A percentile compares a stretch with the other conserved stretches of the same genome.
Evolutionary conservation across 2,888 invertebrate species (phyloP).

Genomic region (Dynastes grantii): DNA sequence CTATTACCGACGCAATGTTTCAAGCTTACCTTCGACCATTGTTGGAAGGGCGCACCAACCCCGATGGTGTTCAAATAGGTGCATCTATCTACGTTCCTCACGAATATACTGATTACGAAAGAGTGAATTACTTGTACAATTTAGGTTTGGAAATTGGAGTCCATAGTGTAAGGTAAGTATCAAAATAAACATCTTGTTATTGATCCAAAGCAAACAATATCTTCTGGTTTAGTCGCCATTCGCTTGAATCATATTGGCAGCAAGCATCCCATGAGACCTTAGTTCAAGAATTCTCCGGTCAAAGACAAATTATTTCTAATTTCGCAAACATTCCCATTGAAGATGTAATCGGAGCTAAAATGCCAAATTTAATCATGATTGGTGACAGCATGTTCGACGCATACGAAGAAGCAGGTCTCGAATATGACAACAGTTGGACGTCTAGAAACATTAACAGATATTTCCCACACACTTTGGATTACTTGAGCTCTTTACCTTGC

Average conservation of each 20-base stretch:
- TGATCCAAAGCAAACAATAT: too few relatives aligned
- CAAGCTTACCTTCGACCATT: slow-evolving; percentile 73
- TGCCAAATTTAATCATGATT: slow-evolving; percentile 74
- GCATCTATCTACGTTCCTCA: slow-evolving; percentile 83
- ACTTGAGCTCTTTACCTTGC: slow-evolving; percentile 74
- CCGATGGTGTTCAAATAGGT: slow-evolving; percentile 74
- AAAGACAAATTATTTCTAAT: slow-evolving; percentile 63
- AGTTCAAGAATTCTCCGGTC: slow-evolving; percentile 66
- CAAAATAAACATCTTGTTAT: too few relatives aligned
- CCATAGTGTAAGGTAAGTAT: slow-evolving; percentile 76
- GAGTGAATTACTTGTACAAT: slow-evolving; percentile 75
- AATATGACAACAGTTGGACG: slow-evolving; percentile 79
- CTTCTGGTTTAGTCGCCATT: slow-evolving; percentile 31
- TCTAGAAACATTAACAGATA: slow-evolving; percentile 71
- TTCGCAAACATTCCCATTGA: slow-evolving; percentile 66
- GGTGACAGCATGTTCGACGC: slow-evolving; percentile 76
- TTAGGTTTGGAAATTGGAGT: slow-evolving; percentile 60
- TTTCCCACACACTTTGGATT: slow-evolving; percentile 82
- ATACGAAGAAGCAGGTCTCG: slow-evolving; percentile 71
- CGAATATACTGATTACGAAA: slow-evolving; percentile 76
- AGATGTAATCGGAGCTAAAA: slow-evolving; percentile 68
- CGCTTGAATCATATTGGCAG: slow-evolving; percentile 64
- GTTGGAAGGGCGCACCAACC: slow-evolving; percentile 68
- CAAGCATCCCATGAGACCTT: slow-evolving; percentile 61
- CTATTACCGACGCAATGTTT: slow-evolving; percentile 72